Conservation (phyloP, 2,888 invertebrate genomes). For the Campopleginae sp. region DNA sequence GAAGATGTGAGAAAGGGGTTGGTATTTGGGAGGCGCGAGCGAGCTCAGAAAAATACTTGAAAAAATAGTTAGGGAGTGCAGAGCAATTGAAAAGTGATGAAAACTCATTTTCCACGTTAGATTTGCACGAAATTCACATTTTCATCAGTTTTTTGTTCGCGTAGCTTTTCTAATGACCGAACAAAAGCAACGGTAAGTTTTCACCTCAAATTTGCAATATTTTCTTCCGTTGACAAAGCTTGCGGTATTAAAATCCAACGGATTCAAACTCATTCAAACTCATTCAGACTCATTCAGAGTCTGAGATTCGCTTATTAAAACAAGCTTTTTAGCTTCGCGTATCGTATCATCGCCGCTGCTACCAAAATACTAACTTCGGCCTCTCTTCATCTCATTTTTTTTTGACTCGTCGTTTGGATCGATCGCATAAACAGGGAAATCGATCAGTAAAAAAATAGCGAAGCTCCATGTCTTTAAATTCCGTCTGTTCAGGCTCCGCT, state of each 20-base stretch:
- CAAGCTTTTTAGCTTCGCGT: conserved; percentile 60
- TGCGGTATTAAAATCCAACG: conserved; percentile 1
- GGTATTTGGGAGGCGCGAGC: neutral
- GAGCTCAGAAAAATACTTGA: neutral
- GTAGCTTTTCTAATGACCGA: conserved; percentile 25
- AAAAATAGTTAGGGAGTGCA: neutral
- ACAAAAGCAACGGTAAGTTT: conserved; percentile 57
- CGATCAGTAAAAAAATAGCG: neutral
- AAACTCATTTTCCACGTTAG: conserved; percentile 1
- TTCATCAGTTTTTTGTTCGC: conserved; percentile 15
- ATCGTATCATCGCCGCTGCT: conserved; percentile 33
- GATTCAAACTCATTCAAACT: too few relatives aligned
- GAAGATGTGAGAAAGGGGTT: conserved; percentile 12
- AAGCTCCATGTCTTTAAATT: neutral
- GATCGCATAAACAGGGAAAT: neutral
- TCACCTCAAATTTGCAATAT: conserved; percentile 7
- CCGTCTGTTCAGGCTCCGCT: conserved; percentile 77
- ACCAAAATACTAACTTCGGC: neutral
- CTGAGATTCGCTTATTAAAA: conserved; percentile 50
- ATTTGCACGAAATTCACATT: conserved; percentile 44
- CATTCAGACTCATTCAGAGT: too few relatives aligned
- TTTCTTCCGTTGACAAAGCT: neutral
- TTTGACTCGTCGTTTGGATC: neutral
- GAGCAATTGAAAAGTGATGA: neutral
- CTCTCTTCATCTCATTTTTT: neutral